A percentile compares a stretch with the other conserved stretches of the same genome.
These are phyloP conservation scores for Mythimna impura DNA, from an alignment of 2,888 invertebrate genomes.

Conservation along the genomic window DNA sequence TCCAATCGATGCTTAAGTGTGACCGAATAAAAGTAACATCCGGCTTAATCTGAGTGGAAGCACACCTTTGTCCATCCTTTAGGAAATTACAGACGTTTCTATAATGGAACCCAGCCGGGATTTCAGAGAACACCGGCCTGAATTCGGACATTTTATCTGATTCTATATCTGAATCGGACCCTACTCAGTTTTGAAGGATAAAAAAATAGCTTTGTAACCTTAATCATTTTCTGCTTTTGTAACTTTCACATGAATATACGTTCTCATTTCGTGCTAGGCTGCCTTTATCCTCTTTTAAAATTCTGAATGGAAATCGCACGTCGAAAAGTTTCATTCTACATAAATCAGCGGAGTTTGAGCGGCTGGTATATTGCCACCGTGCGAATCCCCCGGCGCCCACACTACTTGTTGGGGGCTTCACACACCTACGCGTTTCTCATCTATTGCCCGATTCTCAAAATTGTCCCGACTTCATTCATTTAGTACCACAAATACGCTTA, in stretches of 20 bases:
- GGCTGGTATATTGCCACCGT: slow-evolving; percentile 25
- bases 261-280: slow-evolving; percentile 4
- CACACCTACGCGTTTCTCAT: slow-evolving; percentile 40
- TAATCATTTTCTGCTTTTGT: slow-evolving; percentile 48
- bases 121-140: slow-evolving; percentile 8
- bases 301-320: slow-evolving; percentile 39
- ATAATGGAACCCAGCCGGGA: neutral
- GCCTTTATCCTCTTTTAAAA: slow-evolving; percentile 36
- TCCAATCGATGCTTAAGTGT: neutral
- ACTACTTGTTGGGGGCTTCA: slow-evolving; percentile 21
- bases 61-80: neutral
- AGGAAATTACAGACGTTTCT: neutral
- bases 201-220: slow-evolving; percentile 40
- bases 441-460: slow-evolving; percentile 30
- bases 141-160: slow-evolving; percentile 32
- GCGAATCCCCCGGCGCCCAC: slow-evolving; percentile 15
- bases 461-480: slow-evolving; percentile 36
- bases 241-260: slow-evolving; percentile 33
- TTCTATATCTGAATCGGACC: slow-evolving; percentile 34
- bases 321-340: slow-evolving; percentile 45
- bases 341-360: slow-evolving; percentile 52
- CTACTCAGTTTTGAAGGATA: slow-evolving; percentile 49
- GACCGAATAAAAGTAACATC: neutral
- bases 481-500: slow-evolving; percentile 24
- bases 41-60: neutral